phyloP scores from a whole-genome alignment of 2,113 vertebrate genomes.

The Paradoxurus hermaphroditus region DNA sequence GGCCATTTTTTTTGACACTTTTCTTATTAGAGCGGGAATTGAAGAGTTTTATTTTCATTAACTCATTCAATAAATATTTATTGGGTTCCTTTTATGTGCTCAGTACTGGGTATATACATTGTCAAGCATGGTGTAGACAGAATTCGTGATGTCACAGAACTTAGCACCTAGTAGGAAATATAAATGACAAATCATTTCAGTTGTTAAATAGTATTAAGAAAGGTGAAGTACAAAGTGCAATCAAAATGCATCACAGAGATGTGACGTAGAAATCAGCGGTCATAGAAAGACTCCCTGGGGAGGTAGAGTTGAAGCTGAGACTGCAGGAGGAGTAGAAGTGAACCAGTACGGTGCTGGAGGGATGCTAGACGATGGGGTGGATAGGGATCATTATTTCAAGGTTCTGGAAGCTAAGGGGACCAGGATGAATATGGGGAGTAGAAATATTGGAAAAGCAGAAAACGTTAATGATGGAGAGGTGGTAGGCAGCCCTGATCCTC shows the following conservation, averaged over 20 bases:
- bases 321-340: background rate
- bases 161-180: background rate
- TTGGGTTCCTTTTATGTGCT: background rate
- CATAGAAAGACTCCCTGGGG: background rate
- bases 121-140: background rate
- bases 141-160: background rate
- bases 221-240: background rate
- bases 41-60: background rate
- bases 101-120: background rate
- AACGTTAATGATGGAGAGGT: background rate
- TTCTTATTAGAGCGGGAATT: background rate
- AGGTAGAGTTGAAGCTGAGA: background rate
- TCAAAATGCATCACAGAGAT: background rate
- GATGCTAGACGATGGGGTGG: background rate
- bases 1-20: background rate
- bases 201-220: background rate
- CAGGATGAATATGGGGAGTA: background rate
- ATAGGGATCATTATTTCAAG: background rate
- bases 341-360: background rate
- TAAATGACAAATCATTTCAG: background rate
- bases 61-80: background rate
- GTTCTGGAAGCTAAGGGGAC: background rate
- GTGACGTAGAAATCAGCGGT: background rate
- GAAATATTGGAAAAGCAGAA: background rate
- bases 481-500: background rate